A percentile compares a stretch with the other conserved stretches of the same genome.
These are phyloP conservation scores for Aporophyla lueneburgensis DNA, from an alignment of 2,888 invertebrate species.

Conservation along the genomic window DNA sequence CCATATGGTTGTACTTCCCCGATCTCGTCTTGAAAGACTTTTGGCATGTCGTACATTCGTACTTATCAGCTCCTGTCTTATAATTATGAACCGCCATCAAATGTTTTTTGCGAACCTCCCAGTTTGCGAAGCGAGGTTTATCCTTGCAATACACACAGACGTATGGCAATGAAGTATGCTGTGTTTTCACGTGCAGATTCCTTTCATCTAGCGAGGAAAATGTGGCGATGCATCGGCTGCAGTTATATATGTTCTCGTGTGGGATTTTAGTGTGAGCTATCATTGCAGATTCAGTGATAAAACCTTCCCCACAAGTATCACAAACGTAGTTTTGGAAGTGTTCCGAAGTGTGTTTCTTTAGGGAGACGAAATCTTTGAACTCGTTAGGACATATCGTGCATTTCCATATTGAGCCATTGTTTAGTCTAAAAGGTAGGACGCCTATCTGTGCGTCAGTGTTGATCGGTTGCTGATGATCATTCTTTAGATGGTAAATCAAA, in stretches of 20 bases:
- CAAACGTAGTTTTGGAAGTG: slow-evolving; percentile 89
- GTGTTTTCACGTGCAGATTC: slow-evolving; percentile 85
- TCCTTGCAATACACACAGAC: slow-evolving; percentile 86
- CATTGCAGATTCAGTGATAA: slow-evolving; percentile 87
- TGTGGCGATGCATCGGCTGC: slow-evolving; percentile 85
- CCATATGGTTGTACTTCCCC: slow-evolving; percentile 88
- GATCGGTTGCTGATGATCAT: slow-evolving; percentile 84
- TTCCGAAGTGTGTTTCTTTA: slow-evolving; percentile 86
- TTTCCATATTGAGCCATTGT: slow-evolving; percentile 85
- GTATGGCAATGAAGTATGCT: slow-evolving; percentile 85
- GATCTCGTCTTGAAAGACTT: slow-evolving; percentile 87
- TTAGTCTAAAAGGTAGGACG: slow-evolving; percentile 83
- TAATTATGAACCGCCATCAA: slow-evolving; percentile 86
- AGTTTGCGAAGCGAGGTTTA: slow-evolving; percentile 86
- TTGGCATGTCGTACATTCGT: slow-evolving; percentile 85
- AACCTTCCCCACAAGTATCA: slow-evolving; percentile 87
- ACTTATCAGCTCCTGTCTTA: slow-evolving; percentile 84
- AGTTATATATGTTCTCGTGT: slow-evolving; percentile 86
- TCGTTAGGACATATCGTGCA: slow-evolving; percentile 86
- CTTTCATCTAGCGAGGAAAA: slow-evolving; percentile 85
- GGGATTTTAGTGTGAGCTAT: slow-evolving; percentile 87
- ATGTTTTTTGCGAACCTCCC: slow-evolving; percentile 86
- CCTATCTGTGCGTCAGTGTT: slow-evolving; percentile 84
- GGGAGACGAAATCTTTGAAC: slow-evolving; percentile 85
- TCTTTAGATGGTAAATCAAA: slow-evolving; percentile 83